These are phyloP conservation scores for Drosophila obscura DNA, from an alignment of 1,140 invertebrate genomes.

Conservation along the genomic window DNA sequence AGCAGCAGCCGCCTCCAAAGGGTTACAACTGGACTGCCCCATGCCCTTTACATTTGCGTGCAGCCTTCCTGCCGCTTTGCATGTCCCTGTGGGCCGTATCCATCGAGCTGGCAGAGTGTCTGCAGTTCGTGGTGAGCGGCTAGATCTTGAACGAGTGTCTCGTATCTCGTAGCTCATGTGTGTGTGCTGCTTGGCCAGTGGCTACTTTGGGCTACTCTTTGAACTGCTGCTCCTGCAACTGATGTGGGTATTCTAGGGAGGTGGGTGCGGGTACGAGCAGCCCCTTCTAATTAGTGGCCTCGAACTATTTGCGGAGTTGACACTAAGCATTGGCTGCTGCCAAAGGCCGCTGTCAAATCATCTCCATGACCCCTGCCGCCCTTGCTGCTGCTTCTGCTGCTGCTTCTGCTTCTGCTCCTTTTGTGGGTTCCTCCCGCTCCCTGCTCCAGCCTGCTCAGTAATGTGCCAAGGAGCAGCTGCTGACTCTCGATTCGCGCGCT, in stretches of 20 bases:
- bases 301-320: constrained; percentile 41
- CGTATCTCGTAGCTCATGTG: neutral
- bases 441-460: neutral
- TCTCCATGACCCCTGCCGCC: neutral
- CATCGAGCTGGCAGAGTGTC: neutral
- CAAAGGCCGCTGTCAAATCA: constrained; percentile 8
- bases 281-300: constrained; percentile 51
- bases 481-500: constrained; percentile 38
- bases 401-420: neutral
- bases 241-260: constrained; percentile 52
- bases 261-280: too few relatives aligned
- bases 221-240: constrained; percentile 59
- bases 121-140: neutral
- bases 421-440: neutral
- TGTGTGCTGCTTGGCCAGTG: constrained; percentile 55
- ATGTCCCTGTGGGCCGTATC: too few relatives aligned
- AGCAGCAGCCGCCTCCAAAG: too few relatives aligned
- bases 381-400: neutral
- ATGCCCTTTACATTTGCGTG: too few relatives aligned
- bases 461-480: constrained; percentile 11
- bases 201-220: constrained; percentile 61
- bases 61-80: too few relatives aligned
- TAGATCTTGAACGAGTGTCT: too few relatives aligned
- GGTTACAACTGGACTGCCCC: too few relatives aligned
- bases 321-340: constrained; percentile 3